Evolutionary conservation across 2,113 vertebrate species (phyloP).

Genomic region (Perca flavescens): DNA sequence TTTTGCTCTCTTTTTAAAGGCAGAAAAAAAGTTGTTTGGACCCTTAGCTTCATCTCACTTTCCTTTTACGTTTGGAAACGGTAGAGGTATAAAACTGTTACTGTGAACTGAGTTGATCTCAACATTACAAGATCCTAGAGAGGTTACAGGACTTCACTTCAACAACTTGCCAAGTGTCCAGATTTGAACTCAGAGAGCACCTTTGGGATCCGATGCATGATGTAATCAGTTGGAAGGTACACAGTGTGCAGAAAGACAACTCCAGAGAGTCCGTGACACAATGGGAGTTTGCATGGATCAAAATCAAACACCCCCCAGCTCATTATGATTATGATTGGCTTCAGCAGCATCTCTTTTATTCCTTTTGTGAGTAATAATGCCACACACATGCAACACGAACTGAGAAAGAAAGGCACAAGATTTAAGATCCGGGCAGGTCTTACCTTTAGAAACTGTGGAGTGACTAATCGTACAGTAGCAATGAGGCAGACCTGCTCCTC

Average conservation of each 20-base stretch:
- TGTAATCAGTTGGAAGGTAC: slow-evolving; percentile 31
- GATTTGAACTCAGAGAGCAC: slow-evolving; percentile 20
- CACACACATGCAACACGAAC: slow-evolving; percentile 1
- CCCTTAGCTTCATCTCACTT: neutral
- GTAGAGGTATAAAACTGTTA: neutral
- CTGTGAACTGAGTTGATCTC: neutral
- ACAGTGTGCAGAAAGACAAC: slow-evolving; percentile 26
- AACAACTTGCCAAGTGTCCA: slow-evolving; percentile 17
- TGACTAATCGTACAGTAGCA: slow-evolving; percentile 90
- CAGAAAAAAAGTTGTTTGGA: neutral
- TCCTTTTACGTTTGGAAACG: neutral
- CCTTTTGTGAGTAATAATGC: neutral
- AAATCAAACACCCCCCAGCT: neutral
- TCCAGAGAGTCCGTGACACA: neutral
- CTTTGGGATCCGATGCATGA: slow-evolving; percentile 33
- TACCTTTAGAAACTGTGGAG: slow-evolving; percentile 89
- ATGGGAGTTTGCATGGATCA: too few relatives aligned
- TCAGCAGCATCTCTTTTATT: neutral
- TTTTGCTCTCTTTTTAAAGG: slow-evolving; percentile 7
- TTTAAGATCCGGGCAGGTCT: slow-evolving; percentile 32
- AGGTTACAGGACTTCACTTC: slow-evolving; percentile 2
- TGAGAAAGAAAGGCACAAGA: neutral
- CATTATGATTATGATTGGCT: neutral
- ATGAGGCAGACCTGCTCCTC: slow-evolving; percentile 93
- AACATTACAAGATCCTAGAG: neutral